A percentile compares a stretch with the other conserved stretches of the same genome.
phyloP scores from a whole-genome alignment of 2,113 vertebrate genomes.

The Perca schrenkii region DNA sequence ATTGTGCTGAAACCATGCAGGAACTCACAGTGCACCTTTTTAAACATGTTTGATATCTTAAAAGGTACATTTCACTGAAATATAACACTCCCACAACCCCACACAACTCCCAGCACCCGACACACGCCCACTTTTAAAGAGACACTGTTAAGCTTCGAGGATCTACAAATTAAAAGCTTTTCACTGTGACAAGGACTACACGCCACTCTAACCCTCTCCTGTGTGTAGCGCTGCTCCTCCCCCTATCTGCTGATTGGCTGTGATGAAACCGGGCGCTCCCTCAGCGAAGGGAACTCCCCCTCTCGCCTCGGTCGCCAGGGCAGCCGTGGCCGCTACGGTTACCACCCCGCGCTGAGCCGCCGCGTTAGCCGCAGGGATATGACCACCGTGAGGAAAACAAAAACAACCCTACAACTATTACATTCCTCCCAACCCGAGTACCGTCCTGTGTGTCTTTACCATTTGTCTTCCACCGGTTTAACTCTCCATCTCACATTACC shows the following conservation, averaged over 20 bases:
- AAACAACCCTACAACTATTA: neutral
- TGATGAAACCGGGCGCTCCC: conserved; percentile 72
- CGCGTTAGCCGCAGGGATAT: conserved; percentile 75
- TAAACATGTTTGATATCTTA: neutral
- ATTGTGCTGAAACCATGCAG: no score
- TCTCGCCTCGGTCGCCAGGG: conserved; percentile 56
- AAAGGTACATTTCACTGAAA: neutral
- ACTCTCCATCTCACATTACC: conserved; percentile 18
- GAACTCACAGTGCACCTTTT: no score
- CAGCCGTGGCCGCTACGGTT: conserved; percentile 61
- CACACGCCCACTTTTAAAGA: neutral
- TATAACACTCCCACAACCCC: neutral
- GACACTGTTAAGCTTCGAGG: neutral
- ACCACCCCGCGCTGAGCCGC: conserved; percentile 45
- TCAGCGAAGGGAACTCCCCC: conserved; percentile 79
- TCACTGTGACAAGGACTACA: neutral
- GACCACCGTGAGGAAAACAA: conserved; percentile 68
- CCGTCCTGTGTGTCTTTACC: conserved; percentile 31
- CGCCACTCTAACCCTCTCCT: conserved; percentile 56
- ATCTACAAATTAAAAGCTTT: conserved; percentile 50
- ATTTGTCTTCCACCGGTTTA: conserved; percentile 26
- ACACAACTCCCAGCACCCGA: neutral
- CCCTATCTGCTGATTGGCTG: conserved; percentile 68
- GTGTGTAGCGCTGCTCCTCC: conserved; percentile 71
- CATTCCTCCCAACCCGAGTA: conserved; percentile 12